These are phyloP conservation scores for Poeciliopsis prolifica DNA, from an alignment of 2,113 vertebrate species.

Conservation along the genomic window DNA sequence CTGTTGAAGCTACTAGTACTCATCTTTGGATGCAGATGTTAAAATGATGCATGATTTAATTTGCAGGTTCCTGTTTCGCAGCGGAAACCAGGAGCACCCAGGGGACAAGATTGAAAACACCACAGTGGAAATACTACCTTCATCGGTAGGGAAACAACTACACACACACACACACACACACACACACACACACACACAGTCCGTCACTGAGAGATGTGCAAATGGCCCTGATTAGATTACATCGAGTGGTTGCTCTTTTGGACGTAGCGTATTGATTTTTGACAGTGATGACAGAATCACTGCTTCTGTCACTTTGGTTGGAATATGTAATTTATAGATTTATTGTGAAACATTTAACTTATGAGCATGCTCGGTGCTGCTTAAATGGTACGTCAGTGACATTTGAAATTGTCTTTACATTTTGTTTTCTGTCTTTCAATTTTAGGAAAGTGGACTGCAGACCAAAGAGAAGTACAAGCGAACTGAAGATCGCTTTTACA, in stretches of 20 bases:
- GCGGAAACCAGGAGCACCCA: slow-evolving; percentile 95
- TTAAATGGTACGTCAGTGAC: slow-evolving; percentile 7
- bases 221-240: slow-evolving; percentile 51
- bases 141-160: slow-evolving; percentile 80
- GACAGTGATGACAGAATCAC: slow-evolving; percentile 39
- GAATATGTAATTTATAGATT: neutral
- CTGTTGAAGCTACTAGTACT: neutral
- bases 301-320: slow-evolving; percentile 24
- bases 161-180: neutral
- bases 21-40: slow-evolving; percentile 10
- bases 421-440: slow-evolving; percentile 16
- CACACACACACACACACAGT: neutral
- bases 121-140: slow-evolving; percentile 92
- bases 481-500: slow-evolving; percentile 93
- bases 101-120: slow-evolving; percentile 94
- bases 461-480: slow-evolving; percentile 91
- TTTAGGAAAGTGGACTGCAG: slow-evolving; percentile 78
- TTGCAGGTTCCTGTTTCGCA: slow-evolving; percentile 94
- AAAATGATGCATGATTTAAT: slow-evolving; percentile 36
- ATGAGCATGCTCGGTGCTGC: neutral
- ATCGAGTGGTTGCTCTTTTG: slow-evolving; percentile 36
- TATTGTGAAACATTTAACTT: neutral
- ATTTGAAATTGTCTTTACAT: neutral
- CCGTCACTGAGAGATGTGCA: slow-evolving; percentile 37
- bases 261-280: slow-evolving; percentile 60